A percentile compares a stretch with the other conserved stretches of the same genome.
These are phyloP conservation scores for Mimachlamys varia DNA, from an alignment of 2,888 invertebrate species.

Conservation along the genomic window DNA sequence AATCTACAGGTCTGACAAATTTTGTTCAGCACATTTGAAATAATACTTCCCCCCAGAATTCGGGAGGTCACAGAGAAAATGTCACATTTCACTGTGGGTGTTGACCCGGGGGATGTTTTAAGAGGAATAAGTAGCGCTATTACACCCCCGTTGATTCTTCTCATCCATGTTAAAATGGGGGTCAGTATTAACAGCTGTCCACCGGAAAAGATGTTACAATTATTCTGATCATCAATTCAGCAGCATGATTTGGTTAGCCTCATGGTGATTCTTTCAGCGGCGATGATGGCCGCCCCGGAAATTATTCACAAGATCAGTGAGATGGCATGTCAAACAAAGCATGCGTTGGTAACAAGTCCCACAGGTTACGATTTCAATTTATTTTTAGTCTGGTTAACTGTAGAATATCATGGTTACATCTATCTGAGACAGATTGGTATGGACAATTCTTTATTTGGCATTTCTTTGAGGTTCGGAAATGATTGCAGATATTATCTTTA, in stretches of 20 bases:
- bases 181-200: background rate
- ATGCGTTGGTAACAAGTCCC: background rate
- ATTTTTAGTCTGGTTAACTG: background rate
- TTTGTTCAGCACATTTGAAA: background rate
- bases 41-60: background rate
- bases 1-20: background rate
- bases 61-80: background rate
- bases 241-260: slow-evolving; percentile 3
- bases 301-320: background rate
- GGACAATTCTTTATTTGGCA: background rate
- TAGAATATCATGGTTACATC: background rate
- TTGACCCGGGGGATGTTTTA: background rate
- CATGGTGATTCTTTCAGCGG: background rate
- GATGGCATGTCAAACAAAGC: background rate
- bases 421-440: background rate
- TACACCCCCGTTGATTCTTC: background rate
- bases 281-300: background rate
- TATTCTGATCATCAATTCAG: slow-evolving; percentile 1
- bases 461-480: background rate
- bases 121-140: background rate
- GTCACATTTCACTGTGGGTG: background rate
- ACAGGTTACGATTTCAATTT: background rate
- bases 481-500: background rate
- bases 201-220: background rate
- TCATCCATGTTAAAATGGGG: slow-evolving; percentile 6